A percentile compares a stretch with the other conserved stretches of the same genome.
Evolutionary conservation across 2,888 invertebrate species (phyloP).

Genomic region (Alviniconcha strummeri): DNA sequence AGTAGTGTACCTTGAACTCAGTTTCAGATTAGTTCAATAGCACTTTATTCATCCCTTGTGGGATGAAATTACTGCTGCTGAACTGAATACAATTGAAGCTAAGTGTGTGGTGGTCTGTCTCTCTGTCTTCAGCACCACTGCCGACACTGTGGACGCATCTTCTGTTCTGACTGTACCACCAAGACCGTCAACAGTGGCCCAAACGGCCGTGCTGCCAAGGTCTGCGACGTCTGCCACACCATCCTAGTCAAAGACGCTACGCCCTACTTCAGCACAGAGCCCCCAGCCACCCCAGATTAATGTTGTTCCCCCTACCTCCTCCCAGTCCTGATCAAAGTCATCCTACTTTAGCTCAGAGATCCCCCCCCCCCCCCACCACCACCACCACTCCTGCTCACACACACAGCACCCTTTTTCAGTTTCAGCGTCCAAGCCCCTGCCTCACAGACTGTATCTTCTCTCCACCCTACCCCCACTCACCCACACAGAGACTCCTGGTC

Average conservation of each 20-base stretch:
- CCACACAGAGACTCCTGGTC: background rate
- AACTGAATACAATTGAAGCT: too few relatives aligned
- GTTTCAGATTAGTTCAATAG: too few relatives aligned
- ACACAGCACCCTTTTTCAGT: too few relatives aligned
- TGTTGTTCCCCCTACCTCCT: background rate
- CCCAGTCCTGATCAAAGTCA: background rate
- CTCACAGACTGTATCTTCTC: too few relatives aligned
- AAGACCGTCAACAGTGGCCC: slow-evolving; percentile 91
- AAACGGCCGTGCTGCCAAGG: slow-evolving; percentile 87
- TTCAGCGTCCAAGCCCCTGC: too few relatives aligned
- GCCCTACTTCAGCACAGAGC: slow-evolving; percentile 82
- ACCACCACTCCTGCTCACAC: too few relatives aligned
- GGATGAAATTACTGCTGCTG: too few relatives aligned
- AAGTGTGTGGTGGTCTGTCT: too few relatives aligned
- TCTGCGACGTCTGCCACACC: slow-evolving; percentile 98
- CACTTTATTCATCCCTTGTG: too few relatives aligned
- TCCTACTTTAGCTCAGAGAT: too few relatives aligned
- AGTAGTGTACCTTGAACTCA: too few relatives aligned
- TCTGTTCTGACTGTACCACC: slow-evolving; percentile 89
- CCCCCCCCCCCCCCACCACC: too few relatives aligned
- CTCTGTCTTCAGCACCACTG: slow-evolving; percentile 82
- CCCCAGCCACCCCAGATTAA: slow-evolving; percentile 70
- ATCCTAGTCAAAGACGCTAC: slow-evolving; percentile 81
- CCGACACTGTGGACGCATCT: slow-evolving; percentile 96
- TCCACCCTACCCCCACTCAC: background rate